Evolutionary conservation across 2,113 vertebrate species (phyloP).

Genomic region (Sinosuthora webbiana): DNA sequence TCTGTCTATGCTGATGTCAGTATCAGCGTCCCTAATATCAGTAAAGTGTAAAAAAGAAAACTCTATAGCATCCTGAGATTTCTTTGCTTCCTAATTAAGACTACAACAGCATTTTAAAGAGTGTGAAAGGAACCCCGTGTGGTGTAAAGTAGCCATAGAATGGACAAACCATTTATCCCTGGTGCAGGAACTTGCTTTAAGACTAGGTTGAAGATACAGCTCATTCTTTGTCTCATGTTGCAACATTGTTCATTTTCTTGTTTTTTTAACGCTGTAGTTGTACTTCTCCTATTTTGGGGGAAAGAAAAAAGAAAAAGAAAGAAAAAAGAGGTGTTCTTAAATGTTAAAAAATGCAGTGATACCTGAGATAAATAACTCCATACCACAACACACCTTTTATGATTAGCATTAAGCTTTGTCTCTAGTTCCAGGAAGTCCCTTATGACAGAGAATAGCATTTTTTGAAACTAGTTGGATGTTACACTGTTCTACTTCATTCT

Average conservation of each 20-base stretch:
- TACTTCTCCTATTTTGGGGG: not conserved
- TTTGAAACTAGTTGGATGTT: not conserved
- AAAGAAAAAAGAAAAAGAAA: not conserved
- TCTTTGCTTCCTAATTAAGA: not conserved
- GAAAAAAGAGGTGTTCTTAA: not conserved
- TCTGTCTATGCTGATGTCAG: not conserved
- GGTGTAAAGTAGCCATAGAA: not conserved
- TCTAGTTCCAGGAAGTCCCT: not conserved
- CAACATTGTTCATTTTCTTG: not conserved
- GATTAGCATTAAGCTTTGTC: not conserved
- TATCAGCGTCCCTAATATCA: not conserved
- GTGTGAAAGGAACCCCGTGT: not conserved
- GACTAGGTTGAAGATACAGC: not conserved
- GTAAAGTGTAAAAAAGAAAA: not conserved
- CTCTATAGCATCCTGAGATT: not conserved
- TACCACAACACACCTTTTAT: not conserved
- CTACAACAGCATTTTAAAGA: not conserved
- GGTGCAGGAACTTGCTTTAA: not conserved
- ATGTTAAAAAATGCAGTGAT: not conserved
- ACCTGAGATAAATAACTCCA: not conserved
- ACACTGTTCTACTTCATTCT: not conserved
- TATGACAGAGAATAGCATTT: not conserved
- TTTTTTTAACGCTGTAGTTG: not conserved
- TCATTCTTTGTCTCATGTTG: not conserved
- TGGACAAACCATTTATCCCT: not conserved